Conservation (phyloP, 2,113 vertebrate genomes). For the Actinemys pallida region DNA sequence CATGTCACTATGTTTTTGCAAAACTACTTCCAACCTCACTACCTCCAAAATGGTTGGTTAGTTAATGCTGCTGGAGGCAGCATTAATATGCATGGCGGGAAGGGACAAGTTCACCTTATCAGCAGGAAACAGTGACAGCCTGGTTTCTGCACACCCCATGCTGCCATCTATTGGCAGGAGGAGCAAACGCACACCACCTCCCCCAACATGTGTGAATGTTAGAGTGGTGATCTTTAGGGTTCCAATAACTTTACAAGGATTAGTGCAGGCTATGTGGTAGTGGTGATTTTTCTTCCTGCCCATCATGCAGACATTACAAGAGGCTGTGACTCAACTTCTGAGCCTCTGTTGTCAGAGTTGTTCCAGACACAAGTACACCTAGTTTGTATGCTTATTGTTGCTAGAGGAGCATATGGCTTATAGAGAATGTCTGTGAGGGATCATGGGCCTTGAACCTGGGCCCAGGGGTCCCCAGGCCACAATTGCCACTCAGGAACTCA, state of each 20-base stretch:
- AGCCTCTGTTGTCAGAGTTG: not conserved
- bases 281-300: not conserved
- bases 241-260: not conserved
- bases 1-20: not conserved
- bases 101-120: too few species aligned
- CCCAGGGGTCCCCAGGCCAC: too few species aligned
- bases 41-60: not conserved
- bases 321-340: not conserved
- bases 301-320: not conserved
- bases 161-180: too few species aligned
- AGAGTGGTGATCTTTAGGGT: not conserved
- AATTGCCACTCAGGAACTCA: too few species aligned
- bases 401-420: too few species aligned
- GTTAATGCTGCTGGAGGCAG: not conserved
- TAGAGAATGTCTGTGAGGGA: too few species aligned
- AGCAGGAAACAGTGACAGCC: too few species aligned
- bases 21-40: not conserved
- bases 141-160: too few species aligned
- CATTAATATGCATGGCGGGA: not conserved
- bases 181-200: too few species aligned
- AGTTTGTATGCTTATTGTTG: not conserved
- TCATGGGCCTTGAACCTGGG: too few species aligned
- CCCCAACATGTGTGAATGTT: accelerated
- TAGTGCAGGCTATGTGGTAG: not conserved
- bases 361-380: not conserved